Conservation (phyloP, 2,888 invertebrate species). For the Rosalia funebris region DNA sequence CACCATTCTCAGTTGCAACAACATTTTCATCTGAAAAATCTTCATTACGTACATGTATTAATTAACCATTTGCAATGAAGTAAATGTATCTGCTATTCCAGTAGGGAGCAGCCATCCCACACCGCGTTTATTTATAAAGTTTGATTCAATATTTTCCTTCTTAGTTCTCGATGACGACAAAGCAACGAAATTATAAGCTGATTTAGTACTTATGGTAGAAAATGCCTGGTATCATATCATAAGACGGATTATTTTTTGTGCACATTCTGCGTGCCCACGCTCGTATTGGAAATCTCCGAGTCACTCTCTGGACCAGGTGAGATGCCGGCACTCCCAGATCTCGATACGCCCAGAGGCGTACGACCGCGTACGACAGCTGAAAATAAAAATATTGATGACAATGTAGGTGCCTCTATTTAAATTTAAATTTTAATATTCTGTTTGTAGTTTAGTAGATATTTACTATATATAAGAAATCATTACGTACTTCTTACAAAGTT, state of each 20-base stretch:
- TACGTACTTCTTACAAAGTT: too few species aligned
- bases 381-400: neutral
- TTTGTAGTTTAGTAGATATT: too few species aligned
- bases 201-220: constrained; percentile 37
- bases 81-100: too few species aligned
- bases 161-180: constrained; percentile 22
- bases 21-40: too few species aligned
- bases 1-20: too few species aligned
- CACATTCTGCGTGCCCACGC: constrained; percentile 51
- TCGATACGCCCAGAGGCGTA: constrained; percentile 34
- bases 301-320: constrained; percentile 51
- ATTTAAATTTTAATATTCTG: too few species aligned
- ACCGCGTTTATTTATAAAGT: constrained; percentile 12
- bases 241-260: constrained; percentile 52
- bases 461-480: too few species aligned
- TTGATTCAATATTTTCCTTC: constrained; percentile 19
- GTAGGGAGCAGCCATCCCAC: constrained; percentile 6
- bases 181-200: constrained; percentile 39
- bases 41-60: too few species aligned
- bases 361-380: neutral
- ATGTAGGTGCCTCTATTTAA: too few species aligned
- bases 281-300: constrained; percentile 49
- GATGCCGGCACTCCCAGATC: constrained; percentile 46
- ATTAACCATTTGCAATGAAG: too few species aligned
- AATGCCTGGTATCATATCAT: constrained; percentile 45